A percentile compares a stretch with the other conserved stretches of the same genome.
These are phyloP conservation scores for Pogonomyrmex californicus DNA, from an alignment of 1,140 invertebrate species.

Conservation along the genomic window DNA sequence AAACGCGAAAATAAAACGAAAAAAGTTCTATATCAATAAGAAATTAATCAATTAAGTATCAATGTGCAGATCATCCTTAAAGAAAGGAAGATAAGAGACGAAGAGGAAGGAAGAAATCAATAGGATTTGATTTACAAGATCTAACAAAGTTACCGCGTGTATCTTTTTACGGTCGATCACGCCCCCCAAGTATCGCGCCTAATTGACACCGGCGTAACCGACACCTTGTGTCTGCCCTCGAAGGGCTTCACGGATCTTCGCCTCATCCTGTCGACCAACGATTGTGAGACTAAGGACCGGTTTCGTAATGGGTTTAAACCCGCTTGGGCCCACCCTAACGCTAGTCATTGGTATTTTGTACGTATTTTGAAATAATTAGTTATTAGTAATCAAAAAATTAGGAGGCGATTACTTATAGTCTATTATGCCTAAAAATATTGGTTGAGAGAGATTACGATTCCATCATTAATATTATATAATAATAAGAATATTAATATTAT, in stretches of 20 bases:
- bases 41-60: not conserved
- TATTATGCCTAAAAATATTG: not conserved
- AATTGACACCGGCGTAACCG: slow-evolving; percentile 75
- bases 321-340: slow-evolving; percentile 51
- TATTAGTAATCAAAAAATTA: not conserved
- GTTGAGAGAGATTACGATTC: not conserved
- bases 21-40: not conserved
- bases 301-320: slow-evolving; percentile 73
- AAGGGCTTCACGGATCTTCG: slow-evolving; percentile 66
- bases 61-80: not conserved
- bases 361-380: slow-evolving; percentile 9
- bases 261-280: slow-evolving; percentile 58
- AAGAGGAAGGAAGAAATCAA: slow-evolving; percentile 63
- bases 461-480: not conserved
- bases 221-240: slow-evolving; percentile 69
- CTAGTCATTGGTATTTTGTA: slow-evolving; percentile 37
- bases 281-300: slow-evolving; percentile 73
- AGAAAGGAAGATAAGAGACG: not conserved
- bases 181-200: slow-evolving; percentile 66
- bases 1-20: not conserved
- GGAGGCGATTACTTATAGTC: not conserved
- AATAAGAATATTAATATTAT: too few relatives aligned
- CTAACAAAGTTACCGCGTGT: slow-evolving; percentile 71
- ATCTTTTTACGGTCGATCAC: slow-evolving; percentile 75
- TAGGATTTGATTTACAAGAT: slow-evolving; percentile 77